phyloP scores from a whole-genome alignment of 1,140 invertebrate genomes.

The Radopholus similis region DNA sequence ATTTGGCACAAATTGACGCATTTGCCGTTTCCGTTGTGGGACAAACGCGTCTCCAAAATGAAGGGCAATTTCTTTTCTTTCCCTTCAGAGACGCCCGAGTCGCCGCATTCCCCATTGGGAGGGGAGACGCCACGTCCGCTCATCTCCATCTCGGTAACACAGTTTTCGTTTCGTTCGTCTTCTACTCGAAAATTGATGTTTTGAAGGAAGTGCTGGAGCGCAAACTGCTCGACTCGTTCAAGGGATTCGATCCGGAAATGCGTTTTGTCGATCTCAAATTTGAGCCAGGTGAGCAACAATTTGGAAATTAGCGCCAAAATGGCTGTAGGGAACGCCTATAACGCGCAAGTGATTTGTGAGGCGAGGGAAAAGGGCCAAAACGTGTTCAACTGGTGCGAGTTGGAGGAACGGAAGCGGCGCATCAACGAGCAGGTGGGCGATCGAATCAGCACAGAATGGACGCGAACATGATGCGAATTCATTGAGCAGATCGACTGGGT shows the following conservation, averaged over 20 bases:
- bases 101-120: not conserved
- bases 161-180: not conserved
- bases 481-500: conserved; percentile 27
- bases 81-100: conserved; percentile 7
- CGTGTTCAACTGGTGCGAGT: conserved; percentile 65
- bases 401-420: conserved; percentile 58
- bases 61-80: not conserved
- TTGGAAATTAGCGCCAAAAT: not conserved
- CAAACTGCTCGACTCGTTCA: conserved; percentile 40
- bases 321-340: conserved; percentile 60
- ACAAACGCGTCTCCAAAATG: not conserved
- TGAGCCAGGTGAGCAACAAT: conserved; percentile 46
- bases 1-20: not conserved
- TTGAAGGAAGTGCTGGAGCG: conserved; percentile 59
- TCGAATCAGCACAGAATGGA: conserved; percentile 3
- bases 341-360: conserved; percentile 74
- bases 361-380: conserved; percentile 75
- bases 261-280: conserved; percentile 56
- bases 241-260: conserved; percentile 29
- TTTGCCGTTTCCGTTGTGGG: not conserved
- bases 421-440: conserved; percentile 61
- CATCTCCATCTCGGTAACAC: not conserved
- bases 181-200: conserved; percentile 12
- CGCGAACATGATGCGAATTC: no score
- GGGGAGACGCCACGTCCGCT: not conserved